phyloP scores from a whole-genome alignment of 1,140 invertebrate species.

The Parasteatoda tepidariorum region DNA sequence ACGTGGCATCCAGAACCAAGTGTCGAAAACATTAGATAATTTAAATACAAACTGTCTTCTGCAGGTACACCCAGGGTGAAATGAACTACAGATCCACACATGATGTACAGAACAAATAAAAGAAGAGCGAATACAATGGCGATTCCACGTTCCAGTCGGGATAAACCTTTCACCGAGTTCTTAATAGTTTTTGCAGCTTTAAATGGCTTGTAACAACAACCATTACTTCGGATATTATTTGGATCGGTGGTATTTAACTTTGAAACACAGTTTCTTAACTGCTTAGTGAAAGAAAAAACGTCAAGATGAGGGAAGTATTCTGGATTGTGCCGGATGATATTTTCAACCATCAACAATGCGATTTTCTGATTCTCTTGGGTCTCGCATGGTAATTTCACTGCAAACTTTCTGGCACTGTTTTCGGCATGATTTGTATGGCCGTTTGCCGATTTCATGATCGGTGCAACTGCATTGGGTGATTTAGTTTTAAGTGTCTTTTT shows the following conservation, averaged over 20 bases:
- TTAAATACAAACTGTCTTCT: slow-evolving; percentile 30
- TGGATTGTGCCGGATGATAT: neutral
- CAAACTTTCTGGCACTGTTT: neutral
- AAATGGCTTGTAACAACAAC: neutral
- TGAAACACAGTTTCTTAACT: too few species aligned
- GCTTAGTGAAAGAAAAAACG: neutral
- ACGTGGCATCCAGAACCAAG: slow-evolving; percentile 15
- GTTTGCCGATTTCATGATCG: neutral
- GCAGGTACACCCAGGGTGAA: neutral
- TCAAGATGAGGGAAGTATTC: neutral
- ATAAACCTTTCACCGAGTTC: neutral
- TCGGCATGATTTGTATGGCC: neutral
- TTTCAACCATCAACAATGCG: too few species aligned
- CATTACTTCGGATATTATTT: neutral
- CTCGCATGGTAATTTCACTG: too few species aligned
- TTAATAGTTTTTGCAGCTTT: neutral
- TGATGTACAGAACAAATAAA: slow-evolving; percentile 31
- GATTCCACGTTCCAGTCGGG: neutral
- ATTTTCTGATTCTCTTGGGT: too few species aligned
- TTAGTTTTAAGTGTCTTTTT: neutral
- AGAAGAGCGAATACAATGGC: slow-evolving; percentile 17
- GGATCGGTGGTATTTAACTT: neutral
- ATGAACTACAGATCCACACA: slow-evolving; percentile 31
- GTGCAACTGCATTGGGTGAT: slow-evolving; percentile 5
- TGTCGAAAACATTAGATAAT: slow-evolving; percentile 30